Base-by-base conservation (phyloP, 2,888 invertebrate species). In the Sminthurides aquaticus region DNA sequence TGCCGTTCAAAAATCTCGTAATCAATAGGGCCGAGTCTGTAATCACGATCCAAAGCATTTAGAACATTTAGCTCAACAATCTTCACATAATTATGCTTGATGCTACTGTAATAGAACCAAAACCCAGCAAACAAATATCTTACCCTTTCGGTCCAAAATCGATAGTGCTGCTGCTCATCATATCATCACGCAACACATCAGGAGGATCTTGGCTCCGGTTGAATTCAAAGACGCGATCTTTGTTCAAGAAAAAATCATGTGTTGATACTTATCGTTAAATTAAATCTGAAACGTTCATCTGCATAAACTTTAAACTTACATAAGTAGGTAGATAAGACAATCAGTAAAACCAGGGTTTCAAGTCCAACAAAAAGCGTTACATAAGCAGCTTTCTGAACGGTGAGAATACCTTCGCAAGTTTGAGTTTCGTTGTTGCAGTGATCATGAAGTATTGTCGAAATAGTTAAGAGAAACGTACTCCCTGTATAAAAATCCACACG, bases 1-100 rank as follows among this genome's bases (percentile, higher is more conserved):
- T 87, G 87, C 77, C 86, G 86, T 75, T 87, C 86, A 57, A 87
- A 78, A 60, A 87, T 80, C 66, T 86, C 86, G 24, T 81, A 79
- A 5, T 82, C 79, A 75, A 81, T 81, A 64, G 81, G 82, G 15
- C 83, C 83, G 49, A 71, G 62, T 20, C 67, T 67, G 34, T 5
- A 61, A 56, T 28, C 24, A 43, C 3, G n/a, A n/a, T n/a, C n/a
- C n/a, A n/a, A n/a, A n/a, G n/a, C n/a, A n/a, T n/a, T n/a, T n/a
- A 5, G 8, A 11, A 22, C 24, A 54, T 26, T 52, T 18, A 26
- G 15, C 22, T 29, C 60, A 60, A 5, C 15, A 8, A 49, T 26
- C 15, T 27, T 18, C 26, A 22, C 25, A 18, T 26, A 5, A 24
- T n/a, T 26, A 49, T 60, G 25, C n/a, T 43, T n/a, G n/a, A n/a